Base-by-base conservation (phyloP, 2,797 vertebrate genomes). In the Pantherophis alleghaniensis region DNA sequence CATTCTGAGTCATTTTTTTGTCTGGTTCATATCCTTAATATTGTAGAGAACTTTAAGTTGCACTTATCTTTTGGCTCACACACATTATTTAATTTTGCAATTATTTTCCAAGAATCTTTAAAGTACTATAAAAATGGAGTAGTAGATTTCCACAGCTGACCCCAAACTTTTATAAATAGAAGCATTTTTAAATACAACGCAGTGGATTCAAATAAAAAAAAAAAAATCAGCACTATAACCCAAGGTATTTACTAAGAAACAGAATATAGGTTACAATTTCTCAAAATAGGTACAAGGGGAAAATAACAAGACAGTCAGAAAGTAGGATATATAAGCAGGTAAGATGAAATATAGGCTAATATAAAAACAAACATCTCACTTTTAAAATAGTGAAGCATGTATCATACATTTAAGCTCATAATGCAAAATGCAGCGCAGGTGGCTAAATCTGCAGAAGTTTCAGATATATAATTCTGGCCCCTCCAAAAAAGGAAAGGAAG, bases 261-360 rank as follows among this genome's bases (percentile, higher is more conserved):
- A 69, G 47, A 47, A 90, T 86, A 32, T 57, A 90, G 55, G 16
- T 66, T 87, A 12, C 10, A 57, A 57, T 22, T 90, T 93, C 37
- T 90, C 83, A 93, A 69, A 87, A 90, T 74, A 87, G 79, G 37
- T 87, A 59, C 51, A 90, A 63, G 47, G 83, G 83, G 42, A 69
- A 22, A 26, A 55, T 26, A 90, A 47, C 47, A 69, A 86, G 59
- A 59, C 28, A 83, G 60, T 13, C 16, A 87, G n/a, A 86, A 90
- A 69, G 53, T 55, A 87, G 53, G 90, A 74, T 89, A 61, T 16
- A 7, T 12, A 90, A 59, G 51, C 47, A 18, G 26, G 16, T 42
- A 92, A 92, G 55, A 83, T n/a, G 37, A 9, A 32, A 79, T 79
- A 63, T 2, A 57, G 55, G 16, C 32, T 88, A 37, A 56, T 12